A percentile compares a stretch with the other conserved stretches of the same genome.
Conservation (phyloP, 2,888 invertebrate species). For the Entomobrya proxima region DNA sequence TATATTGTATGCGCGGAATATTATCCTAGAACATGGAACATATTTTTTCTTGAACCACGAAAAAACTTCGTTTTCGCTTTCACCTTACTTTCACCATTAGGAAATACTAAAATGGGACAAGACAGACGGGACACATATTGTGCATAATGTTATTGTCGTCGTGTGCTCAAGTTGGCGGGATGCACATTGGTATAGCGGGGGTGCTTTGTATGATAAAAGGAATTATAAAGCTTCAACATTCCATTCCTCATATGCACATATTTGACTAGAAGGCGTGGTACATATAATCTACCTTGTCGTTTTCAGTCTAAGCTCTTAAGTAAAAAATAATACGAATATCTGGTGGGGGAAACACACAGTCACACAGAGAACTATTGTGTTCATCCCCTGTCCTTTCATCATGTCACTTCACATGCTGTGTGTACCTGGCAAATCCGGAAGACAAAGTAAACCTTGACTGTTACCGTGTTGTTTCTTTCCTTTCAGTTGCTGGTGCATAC, state of each 20-base stretch:
- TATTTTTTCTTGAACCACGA: neutral
- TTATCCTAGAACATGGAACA: neutral
- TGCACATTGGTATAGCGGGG: neutral
- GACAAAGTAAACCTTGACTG: slow-evolving; percentile 41
- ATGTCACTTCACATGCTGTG: neutral
- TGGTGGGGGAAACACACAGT: too few relatives aligned
- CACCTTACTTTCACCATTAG: neutral
- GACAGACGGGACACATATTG: slow-evolving; percentile 24
- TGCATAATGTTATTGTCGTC: neutral
- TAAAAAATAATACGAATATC: neutral
- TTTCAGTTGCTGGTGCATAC: slow-evolving; percentile 11
- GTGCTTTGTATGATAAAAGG: neutral
- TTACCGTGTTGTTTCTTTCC: neutral
- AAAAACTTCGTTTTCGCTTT: neutral
- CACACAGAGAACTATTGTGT: neutral
- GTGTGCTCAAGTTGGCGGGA: neutral
- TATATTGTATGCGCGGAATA: neutral
- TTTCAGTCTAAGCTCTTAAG: neutral
- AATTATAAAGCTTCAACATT: neutral
- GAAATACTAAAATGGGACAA: slow-evolving; percentile 14
- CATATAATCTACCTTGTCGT: neutral
- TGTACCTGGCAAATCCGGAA: slow-evolving; percentile 4
- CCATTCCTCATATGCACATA: neutral
- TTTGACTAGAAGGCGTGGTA: slow-evolving; percentile 52
- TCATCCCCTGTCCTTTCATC: slow-evolving; percentile 5